Base-by-base conservation (phyloP, 2,113 vertebrate species). In the Amphilophus citrinellus region DNA sequence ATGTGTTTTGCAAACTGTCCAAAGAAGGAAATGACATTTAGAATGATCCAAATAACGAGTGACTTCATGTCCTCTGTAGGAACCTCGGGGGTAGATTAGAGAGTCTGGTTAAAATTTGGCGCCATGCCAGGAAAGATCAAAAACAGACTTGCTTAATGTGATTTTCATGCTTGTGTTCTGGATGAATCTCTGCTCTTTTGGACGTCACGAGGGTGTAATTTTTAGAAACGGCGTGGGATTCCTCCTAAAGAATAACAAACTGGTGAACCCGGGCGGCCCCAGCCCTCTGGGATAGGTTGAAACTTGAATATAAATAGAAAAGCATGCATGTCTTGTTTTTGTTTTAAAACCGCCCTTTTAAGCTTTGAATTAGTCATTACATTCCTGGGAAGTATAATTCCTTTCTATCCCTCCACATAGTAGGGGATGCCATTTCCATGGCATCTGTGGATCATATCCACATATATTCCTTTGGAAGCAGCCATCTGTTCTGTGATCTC, bases 221-320 rank as follows among this genome's bases (percentile, higher is more conserved):
- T 92, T 73, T 88, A 82, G 85, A 88, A 84, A 62, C 66, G 3
- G 90, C 89, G 92, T 95, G 93, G 93, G 92, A 95, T 93, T 93
- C 90, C 88, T 85, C 75, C 32, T 82, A 35, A 88, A 84, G 85
- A 93, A 92, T 76, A 94, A 94, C 92, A 94, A 88, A 87, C 44
- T 18, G 37, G 50, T 85, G 88, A 91, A 90, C 89, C 81, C 66
- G 15, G 75, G 60, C 85, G 80, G 86, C 77, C 59, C 83, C 32
- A 10, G 87, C 79, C 84, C 84, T 90, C 44, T 89, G 90, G 68
- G 84, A 86, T 1, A 13, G 66, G 79, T 42, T 56, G 65, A 85
- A 91, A 80, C 61, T 37, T 73, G 82, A 39, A 27, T 92, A 91
- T 86, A 89, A 91, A 91, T 92, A 92, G 86, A 88, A 81, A 80